Conservation (phyloP, 2,113 vertebrate genomes). For the Rhea pennata region DNA sequence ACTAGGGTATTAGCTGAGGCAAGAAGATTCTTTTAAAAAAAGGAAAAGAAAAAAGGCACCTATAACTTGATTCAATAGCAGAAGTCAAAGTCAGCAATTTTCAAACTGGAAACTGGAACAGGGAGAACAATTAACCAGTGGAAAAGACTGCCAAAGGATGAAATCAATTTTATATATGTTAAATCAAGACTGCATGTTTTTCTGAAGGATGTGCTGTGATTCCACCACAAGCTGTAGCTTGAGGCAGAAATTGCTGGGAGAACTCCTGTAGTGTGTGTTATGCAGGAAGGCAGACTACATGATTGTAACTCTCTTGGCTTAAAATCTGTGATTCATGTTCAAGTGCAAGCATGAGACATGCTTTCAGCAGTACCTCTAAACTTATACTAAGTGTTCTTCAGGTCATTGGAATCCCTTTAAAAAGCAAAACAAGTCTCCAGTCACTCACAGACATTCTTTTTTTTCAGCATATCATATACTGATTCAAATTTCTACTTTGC, state of each 20-base stretch:
- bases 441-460: neutral
- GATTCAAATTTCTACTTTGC: neutral
- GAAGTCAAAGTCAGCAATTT: neutral
- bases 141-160: neutral
- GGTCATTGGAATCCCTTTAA: neutral
- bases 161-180: neutral
- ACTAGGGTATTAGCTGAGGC: neutral
- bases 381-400: neutral
- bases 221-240: neutral
- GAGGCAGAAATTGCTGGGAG: neutral
- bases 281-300: neutral
- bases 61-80: neutral
- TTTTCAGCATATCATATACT: neutral
- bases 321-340: neutral
- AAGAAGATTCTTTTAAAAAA: neutral
- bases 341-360: neutral
- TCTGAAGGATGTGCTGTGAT: neutral
- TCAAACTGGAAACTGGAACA: neutral
- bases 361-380: neutral
- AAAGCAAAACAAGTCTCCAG: neutral
- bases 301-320: neutral
- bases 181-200: conserved; percentile 22
- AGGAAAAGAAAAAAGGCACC: neutral
- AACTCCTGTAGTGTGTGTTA: neutral
- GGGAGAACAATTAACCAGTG: neutral